Base-by-base conservation (phyloP, 2,888 invertebrate species). In the Hirtodrosophila trivittata region DNA sequence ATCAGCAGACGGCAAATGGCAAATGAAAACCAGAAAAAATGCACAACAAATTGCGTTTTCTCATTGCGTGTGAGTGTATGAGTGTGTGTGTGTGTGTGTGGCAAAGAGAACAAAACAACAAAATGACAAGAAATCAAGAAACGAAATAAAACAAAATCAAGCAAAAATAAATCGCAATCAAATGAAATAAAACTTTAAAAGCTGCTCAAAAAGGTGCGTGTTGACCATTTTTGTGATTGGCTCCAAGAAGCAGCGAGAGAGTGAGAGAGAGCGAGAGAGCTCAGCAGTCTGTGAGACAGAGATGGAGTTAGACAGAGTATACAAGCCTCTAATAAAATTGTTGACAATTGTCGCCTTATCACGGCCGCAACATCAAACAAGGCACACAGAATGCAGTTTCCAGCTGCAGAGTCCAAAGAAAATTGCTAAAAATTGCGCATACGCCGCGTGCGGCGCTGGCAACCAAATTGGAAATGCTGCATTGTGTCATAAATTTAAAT, bases 331-430 rank as follows among this genome's bases (percentile, higher is more conserved):
- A 81, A 86, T 86, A 84, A 81, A 81, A 86, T 86, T 86, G 80
- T 80, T 86, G 80, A 80, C 80, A 80, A 80, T 86, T 86, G 81
- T 84, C 81, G 80, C 85, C 81, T 80, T 80, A 80, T 86, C 86
- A 77, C 58, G 84, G 84, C 55, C 86, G 73, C 47, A 13, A 41
- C 68, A 78, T 85, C 86, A 72, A 82, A 84, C 75, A 84, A 77
- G 85, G 84, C 66, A 37, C 59, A 56, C 38, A 77, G 84, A 77
- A 80, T 83, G 84, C 84, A 46, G 75, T 75, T 56, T 12, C 26
- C 25, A 33, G 75, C 43, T 51, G 59, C 55, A 45, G 45, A 45
- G 39, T 32, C 67, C 52, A 69, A 64, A 74, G 50, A 16, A 8
- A 6, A 16, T 25, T 18, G 28, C 18, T 21, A 47, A 54, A 66